These are phyloP conservation scores for Akabosia matsudoensis DNA, from an alignment of 1,140 invertebrate species.

Conservation along the genomic window DNA sequence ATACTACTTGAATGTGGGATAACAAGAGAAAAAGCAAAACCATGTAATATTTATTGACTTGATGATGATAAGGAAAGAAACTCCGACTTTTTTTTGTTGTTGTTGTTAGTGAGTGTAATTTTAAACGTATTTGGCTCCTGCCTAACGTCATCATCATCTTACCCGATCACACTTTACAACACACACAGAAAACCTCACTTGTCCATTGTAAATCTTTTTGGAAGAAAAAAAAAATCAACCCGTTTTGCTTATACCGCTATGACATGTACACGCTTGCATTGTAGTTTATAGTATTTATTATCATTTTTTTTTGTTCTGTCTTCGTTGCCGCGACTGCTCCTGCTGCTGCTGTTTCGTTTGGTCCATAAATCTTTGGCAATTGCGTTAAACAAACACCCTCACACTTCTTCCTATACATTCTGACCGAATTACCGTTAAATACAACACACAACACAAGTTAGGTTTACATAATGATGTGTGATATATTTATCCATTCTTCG, in stretches of 20 bases:
- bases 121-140: conserved; percentile 16
- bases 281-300: too few relatives aligned
- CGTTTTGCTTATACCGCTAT: not conserved
- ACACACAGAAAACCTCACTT: conserved; percentile 13
- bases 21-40: conserved; percentile 11
- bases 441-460: not conserved
- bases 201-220: conserved; percentile 19
- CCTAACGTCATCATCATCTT: not conserved
- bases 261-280: not conserved
- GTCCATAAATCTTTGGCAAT: conserved; percentile 16
- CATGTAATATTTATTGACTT: conserved; percentile 25
- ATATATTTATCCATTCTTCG: not conserved
- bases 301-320: not conserved
- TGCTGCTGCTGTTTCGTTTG: not conserved
- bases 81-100: not conserved
- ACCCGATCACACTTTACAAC: not conserved
- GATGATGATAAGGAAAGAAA: conserved; percentile 19
- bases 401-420: conserved; percentile 11
- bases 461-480: not conserved
- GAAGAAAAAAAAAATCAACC: not conserved
- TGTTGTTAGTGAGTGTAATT: not conserved
- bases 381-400: conserved; percentile 21
- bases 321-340: not conserved
- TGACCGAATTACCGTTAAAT: conserved; percentile 19
- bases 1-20: not conserved